Conservation (phyloP, 2,113 vertebrate species). For the Ammospiza nelsoni region DNA sequence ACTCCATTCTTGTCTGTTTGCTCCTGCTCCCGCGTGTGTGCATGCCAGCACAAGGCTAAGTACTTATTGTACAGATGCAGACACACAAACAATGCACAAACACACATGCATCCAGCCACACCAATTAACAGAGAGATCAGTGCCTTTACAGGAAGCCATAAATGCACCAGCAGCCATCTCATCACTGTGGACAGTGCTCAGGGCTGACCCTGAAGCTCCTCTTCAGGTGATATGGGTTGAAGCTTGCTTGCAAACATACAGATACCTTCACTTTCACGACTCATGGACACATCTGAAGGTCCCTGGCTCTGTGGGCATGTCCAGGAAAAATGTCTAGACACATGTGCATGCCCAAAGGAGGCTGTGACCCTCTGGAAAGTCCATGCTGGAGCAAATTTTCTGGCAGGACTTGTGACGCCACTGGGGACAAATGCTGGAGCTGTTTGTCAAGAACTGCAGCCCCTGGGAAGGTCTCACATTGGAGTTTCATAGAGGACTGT, state of each 20-base stretch:
- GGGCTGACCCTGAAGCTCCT: neutral
- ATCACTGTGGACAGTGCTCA: neutral
- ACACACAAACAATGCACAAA: neutral
- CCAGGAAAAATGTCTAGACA: neutral
- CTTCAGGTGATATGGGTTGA: neutral
- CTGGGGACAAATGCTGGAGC: neutral
- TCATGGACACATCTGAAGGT: rapidly evolving
- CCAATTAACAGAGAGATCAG: neutral
- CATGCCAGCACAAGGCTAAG: neutral
- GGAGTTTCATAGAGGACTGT: neutral
- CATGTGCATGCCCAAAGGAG: neutral
- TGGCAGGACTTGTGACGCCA: neutral
- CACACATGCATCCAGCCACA: neutral
- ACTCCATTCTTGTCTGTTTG: neutral
- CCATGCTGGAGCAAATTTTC: neutral
- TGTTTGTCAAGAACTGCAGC: neutral
- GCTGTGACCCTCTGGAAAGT: neutral
- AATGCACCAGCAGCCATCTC: neutral
- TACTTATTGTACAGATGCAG: neutral
- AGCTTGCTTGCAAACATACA: rapidly evolving
- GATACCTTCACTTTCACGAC: neutral
- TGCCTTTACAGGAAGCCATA: neutral
- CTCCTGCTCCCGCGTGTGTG: rapidly evolving
- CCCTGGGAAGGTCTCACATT: neutral
- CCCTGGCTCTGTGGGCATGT: rapidly evolving